Evolutionary conservation across 2,797 vertebrate species (phyloP), one percentile per base, ranked within the genome.

Genomic region (Peromyscus aztecus): DNA sequence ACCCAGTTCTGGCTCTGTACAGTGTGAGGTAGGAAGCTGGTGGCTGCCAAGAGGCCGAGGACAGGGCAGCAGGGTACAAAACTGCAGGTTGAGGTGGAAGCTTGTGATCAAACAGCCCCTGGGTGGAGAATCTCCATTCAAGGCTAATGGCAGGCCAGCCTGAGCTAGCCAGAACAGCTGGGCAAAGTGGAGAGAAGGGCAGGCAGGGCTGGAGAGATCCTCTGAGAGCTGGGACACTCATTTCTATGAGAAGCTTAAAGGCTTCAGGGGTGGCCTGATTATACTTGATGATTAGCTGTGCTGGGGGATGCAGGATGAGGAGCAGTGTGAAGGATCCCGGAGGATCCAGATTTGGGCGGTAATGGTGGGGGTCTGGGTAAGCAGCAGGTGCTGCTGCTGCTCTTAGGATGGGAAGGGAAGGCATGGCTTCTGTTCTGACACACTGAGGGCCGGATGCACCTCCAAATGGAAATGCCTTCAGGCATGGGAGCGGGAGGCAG

Each of bases 311-410:
- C 8, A 5, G 31, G 12, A 55, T 27, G 55, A n/a, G 49, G 87
- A 63, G 61, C 57, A 4, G 21, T 1, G 17, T 23, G 61, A 49
- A 52, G 43, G 40, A 4, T 5, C 43, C 61, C 13, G 0, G 0
- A 31, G 49, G 16, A 6, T 61, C 52, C 80, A 4, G 82, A 11
- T 29, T 49, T 0, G 4, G 61, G 19, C 8, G 0, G 3, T 3
- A 61, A 76, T 5, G 81, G 5, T 16, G 57, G 29, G 1, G 13
- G 19, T 37, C 46, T 23, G 75, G 34, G 23, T 14, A 31, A 78
- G 21, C 6, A 6, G 59, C n/a, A 29, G 29, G 24, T 40, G 46
- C 40, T 34, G 37, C 24, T 46, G 55, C 78, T 11, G 69, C 71
- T 55, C 49, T 65, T 31, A 85, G 90, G 65, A 31, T 29, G 55